A percentile compares a stretch with the other conserved stretches of the same genome.
These are phyloP conservation scores for Noctua janthina DNA, from an alignment of 2,888 invertebrate species.

Conservation along the genomic window DNA sequence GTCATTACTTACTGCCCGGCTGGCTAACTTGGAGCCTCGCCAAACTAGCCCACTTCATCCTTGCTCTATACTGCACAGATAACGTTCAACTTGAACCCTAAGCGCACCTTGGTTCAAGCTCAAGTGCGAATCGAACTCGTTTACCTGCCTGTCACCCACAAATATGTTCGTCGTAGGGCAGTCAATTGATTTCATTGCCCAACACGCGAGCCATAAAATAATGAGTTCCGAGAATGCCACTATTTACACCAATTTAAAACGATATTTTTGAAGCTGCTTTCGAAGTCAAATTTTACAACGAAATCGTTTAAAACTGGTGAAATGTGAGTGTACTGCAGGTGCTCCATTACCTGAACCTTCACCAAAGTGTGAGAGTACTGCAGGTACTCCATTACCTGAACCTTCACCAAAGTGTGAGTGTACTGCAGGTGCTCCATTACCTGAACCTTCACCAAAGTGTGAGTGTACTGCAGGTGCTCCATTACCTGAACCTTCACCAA, in stretches of 20 bases:
- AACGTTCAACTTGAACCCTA: slow-evolving; percentile 29
- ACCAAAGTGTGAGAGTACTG: neutral
- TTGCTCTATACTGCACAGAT: slow-evolving; percentile 20
- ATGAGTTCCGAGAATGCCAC: slow-evolving; percentile 23
- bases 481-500: too few species aligned
- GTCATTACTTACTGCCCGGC: slow-evolving; percentile 4
- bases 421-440: neutral
- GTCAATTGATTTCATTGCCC: slow-evolving; percentile 52
- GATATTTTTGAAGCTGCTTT: slow-evolving; percentile 4
- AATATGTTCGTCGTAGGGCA: slow-evolving; percentile 30
- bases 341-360: neutral
- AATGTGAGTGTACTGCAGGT: too few species aligned
- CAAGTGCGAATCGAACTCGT: slow-evolving; percentile 48
- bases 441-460: neutral
- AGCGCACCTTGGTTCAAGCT: slow-evolving; percentile 41
- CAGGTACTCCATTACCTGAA: too few species aligned
- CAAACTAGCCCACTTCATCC: slow-evolving; percentile 38
- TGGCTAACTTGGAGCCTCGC: slow-evolving; percentile 45
- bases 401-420: neutral
- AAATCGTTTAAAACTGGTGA: neutral
- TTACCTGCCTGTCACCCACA: slow-evolving; percentile 54
- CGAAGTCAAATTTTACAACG: neutral
- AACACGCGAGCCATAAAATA: slow-evolving; percentile 32
- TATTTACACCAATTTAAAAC: slow-evolving; percentile 15
- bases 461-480: neutral